Evolutionary conservation across 2,113 vertebrate genomes (phyloP), one percentile per base, ranked within the genome.

Genomic region (Rhinichthys klamathensis): DNA sequence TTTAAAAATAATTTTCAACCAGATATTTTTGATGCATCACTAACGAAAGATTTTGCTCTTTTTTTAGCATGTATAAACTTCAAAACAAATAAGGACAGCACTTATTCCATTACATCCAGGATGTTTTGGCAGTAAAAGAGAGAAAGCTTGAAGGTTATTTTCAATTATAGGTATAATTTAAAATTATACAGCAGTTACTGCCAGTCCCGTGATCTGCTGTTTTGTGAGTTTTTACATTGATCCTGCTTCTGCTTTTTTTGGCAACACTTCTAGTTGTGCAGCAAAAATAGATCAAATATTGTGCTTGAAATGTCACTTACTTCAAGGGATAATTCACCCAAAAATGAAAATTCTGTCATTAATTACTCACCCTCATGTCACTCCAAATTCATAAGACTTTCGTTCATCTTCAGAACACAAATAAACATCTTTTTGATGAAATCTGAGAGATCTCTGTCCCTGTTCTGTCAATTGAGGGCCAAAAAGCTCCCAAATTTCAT

Each of bases 211-310:
- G 21, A 44, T 72, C 18, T 72, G 35, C 35, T 12, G 38, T 73
- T 73, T 73, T 46, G 15, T 27, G 6, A 25, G n/a, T 46, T 21
- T 49, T 76, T 18, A 27, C 73, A 54, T 21, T 76, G 46, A 76
- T 76, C 27, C 16, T 18, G 49, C 46, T 76, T 54, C 7, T 54
- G 74, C 16, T 27, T 21, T 51, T 51, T 51, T 49, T 30, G 15
- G 7, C 73, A 49, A 7, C 6, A 13, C 12, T 18, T 76, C 15
- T 54, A 54, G 32, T 32, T 27, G 13, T 54, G 46, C 49, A 54
- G 18, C 46, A 51, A 76, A 76, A 30, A 76, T 54, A 54, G 73
- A 76, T 54, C n/a, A 76, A 76, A 51, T 30, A 32, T 51, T 54
- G 46, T 27, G 49, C 5, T 76, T 76, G 27, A 76, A 76, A 76